Evolutionary conservation across 1,140 invertebrate genomes (phyloP).

Genomic region (Akabosia matsudoensis): DNA sequence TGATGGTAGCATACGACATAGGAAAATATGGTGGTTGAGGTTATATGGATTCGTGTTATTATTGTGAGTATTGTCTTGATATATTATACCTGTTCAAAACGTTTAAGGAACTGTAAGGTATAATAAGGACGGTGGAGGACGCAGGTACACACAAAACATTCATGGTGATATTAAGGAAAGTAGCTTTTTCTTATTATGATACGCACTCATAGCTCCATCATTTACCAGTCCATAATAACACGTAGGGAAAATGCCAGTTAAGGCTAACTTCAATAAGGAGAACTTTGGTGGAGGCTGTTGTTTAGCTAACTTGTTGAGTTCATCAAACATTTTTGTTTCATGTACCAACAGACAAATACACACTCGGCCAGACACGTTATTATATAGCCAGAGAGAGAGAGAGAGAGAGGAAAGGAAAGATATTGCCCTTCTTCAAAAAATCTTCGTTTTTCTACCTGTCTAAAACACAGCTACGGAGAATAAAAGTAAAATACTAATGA

Average conservation of each 20-base stretch:
- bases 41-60: conserved; percentile 7
- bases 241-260: background rate
- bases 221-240: background rate
- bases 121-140: background rate
- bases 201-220: background rate
- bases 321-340: conserved; percentile 1
- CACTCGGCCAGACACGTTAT: too few relatives aligned
- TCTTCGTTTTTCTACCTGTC: conserved; percentile 14
- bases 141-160: background rate
- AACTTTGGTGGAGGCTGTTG: background rate
- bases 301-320: background rate
- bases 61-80: background rate
- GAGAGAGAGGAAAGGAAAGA: background rate
- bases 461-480: background rate
- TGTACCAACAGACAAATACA: background rate
- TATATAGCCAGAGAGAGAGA: too few relatives aligned
- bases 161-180: background rate
- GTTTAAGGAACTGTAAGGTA: background rate
- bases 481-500: background rate
- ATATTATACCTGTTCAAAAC: background rate
- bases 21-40: background rate
- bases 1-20: background rate
- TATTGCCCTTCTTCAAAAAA: background rate
- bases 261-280: background rate
- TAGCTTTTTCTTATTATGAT: background rate